These are phyloP conservation scores for Ethmia dodecea DNA, from an alignment of 2,888 invertebrate species.

Conservation along the genomic window DNA sequence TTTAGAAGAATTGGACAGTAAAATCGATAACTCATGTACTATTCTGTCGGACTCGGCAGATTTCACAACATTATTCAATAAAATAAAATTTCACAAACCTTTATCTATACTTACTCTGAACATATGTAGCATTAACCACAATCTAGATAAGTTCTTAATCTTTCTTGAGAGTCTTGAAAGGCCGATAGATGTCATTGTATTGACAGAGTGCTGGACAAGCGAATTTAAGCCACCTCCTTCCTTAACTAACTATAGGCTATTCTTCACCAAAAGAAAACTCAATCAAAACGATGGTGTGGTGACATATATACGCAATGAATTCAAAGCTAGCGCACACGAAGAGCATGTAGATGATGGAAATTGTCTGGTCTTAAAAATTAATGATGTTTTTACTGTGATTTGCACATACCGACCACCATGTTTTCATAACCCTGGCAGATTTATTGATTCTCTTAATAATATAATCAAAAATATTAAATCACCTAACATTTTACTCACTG, in stretches of 20 bases:
- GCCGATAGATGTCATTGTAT: not conserved
- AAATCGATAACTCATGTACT: not conserved
- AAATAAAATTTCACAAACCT: not conserved
- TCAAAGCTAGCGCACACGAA: not conserved
- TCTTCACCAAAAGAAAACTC: not conserved
- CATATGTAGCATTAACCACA: not conserved
- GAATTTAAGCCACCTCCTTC: not conserved
- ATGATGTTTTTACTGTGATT: not conserved
- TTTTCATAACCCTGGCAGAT: not conserved
- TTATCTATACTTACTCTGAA: not conserved
- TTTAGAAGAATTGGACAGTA: not conserved
- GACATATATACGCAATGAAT: not conserved
- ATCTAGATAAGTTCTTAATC: not conserved
- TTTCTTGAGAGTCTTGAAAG: not conserved
- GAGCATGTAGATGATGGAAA: not conserved
- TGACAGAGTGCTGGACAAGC: not conserved
- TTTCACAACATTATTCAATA: not conserved
- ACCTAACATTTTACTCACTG: not conserved
- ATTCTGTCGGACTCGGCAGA: not conserved
- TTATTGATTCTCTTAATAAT: not conserved
- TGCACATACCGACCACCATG: constrained; percentile 1
- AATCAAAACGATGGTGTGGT: constrained; percentile 1
- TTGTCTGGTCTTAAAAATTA: not conserved
- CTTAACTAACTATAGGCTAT: not conserved
- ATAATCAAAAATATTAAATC: not conserved